Percentiles rank a stretch among this genome's conserved stretches.
These are phyloP conservation scores for Galerucella calmariensis DNA, from an alignment of 2,888 invertebrate genomes.

Conservation along the genomic window DNA sequence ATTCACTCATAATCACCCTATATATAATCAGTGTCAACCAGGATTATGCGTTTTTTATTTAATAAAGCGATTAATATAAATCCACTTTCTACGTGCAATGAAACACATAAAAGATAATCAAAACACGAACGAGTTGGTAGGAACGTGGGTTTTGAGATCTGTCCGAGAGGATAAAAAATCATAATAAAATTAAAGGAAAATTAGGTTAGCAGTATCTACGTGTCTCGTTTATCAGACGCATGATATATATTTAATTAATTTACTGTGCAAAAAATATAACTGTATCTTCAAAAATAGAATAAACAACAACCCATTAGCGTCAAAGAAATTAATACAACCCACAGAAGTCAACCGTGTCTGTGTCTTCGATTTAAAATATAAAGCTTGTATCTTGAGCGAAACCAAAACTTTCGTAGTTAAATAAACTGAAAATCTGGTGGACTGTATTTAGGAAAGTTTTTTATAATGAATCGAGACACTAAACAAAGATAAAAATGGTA, in stretches of 20 bases:
- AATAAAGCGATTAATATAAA: constrained; percentile 29
- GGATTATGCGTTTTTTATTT: constrained; percentile 27
- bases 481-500: no score
- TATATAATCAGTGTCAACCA: constrained; percentile 22
- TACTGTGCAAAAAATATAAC: neutral
- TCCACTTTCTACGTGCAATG: constrained; percentile 35
- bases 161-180: constrained; percentile 35
- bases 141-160: constrained; percentile 39
- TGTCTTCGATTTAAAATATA: no score
- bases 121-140: constrained; percentile 16
- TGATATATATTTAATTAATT: constrained; percentile 15
- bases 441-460: no score
- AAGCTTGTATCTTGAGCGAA: no score
- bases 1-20: constrained; percentile 22
- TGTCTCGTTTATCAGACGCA: constrained; percentile 34
- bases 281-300: neutral
- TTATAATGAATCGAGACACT: no score
- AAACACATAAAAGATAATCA: constrained; percentile 36
- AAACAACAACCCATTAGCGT: neutral
- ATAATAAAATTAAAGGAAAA: constrained; percentile 33
- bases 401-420: no score
- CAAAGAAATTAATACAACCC: neutral
- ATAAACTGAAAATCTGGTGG: no score
- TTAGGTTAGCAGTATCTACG: constrained; percentile 33
- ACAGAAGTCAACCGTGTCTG: no score